phyloP scores from a whole-genome alignment of 64 coral and sea anemone species.

The Pocillopora verrucosa region DNA sequence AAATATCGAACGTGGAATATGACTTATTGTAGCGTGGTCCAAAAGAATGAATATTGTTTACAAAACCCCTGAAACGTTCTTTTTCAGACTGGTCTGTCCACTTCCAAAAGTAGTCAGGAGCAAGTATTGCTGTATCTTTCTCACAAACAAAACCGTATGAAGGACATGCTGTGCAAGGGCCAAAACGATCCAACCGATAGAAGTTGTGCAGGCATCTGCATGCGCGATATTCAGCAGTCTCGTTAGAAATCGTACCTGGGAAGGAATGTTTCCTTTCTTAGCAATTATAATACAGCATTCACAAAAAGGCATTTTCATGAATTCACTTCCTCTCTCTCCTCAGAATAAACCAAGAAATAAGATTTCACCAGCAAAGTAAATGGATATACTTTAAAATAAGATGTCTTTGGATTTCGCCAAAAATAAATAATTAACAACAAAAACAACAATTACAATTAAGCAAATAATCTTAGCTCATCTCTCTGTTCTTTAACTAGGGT shows the following conservation, averaged over 20 bases:
- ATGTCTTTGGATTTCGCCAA: too few relatives aligned
- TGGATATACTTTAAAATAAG: too few relatives aligned
- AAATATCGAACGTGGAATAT: constrained; percentile 13
- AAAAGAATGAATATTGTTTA: constrained; percentile 26
- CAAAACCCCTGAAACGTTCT: constrained; percentile 7
- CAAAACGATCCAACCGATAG: constrained; percentile 65
- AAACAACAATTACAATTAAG: too few relatives aligned
- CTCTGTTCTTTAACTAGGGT: too few relatives aligned
- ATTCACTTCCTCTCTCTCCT: too few relatives aligned
- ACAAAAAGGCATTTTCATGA: too few relatives aligned
- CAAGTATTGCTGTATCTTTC: constrained; percentile 45
- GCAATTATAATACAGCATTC: too few relatives aligned
- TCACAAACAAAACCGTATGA: constrained; percentile 1
- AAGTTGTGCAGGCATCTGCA: constrained; percentile 54
- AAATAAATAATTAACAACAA: too few relatives aligned
- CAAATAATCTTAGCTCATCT: too few relatives aligned
- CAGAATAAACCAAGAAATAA: too few relatives aligned
- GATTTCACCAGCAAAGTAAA: too few relatives aligned
- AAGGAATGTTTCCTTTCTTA: too few relatives aligned
- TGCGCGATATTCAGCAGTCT: constrained; percentile 42
- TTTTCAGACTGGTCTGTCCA: constrained; percentile 19
- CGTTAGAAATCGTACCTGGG: constrained; percentile 38
- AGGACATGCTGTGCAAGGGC: constrained; percentile 37
- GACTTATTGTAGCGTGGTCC: not conserved
- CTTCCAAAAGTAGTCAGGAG: constrained; percentile 39